A percentile compares a stretch with the other conserved stretches of the same genome.
These are phyloP conservation scores for Corvus hawaiiensis DNA, from an alignment of 2,113 vertebrate species.

Conservation along the genomic window DNA sequence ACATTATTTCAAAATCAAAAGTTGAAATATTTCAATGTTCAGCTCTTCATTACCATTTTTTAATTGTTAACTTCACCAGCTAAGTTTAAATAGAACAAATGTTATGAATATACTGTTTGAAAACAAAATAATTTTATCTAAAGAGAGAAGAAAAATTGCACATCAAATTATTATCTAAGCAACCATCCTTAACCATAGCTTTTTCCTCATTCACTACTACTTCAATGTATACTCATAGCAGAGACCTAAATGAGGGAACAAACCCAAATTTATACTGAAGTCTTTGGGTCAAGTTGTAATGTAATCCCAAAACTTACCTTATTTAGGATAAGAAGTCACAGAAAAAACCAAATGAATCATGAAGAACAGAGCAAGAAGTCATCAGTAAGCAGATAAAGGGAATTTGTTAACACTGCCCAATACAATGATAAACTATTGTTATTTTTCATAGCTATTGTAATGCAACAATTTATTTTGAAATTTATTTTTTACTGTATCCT, in stretches of 20 bases:
- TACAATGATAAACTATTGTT: not conserved
- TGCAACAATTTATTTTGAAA: not conserved
- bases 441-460: not conserved
- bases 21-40: not conserved
- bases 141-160: not conserved
- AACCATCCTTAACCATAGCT: not conserved
- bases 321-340: not conserved
- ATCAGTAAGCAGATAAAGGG: not conserved
- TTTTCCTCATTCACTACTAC: not conserved
- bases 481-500: not conserved
- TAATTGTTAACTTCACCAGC: not conserved
- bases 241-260: not conserved
- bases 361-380: not conserved
- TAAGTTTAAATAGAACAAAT: not conserved
- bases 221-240: not conserved
- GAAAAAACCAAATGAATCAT: rapidly evolving
- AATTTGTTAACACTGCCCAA: not conserved
- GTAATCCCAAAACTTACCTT: not conserved
- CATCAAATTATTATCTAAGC: not conserved
- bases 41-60: not conserved
- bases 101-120: not conserved
- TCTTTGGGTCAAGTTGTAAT: not conserved
- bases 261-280: not conserved
- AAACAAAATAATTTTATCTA: not conserved
- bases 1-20: not conserved